Evolutionary conservation across 2,888 invertebrate species (phyloP).

Genomic region (Noctua fimbriata): DNA sequence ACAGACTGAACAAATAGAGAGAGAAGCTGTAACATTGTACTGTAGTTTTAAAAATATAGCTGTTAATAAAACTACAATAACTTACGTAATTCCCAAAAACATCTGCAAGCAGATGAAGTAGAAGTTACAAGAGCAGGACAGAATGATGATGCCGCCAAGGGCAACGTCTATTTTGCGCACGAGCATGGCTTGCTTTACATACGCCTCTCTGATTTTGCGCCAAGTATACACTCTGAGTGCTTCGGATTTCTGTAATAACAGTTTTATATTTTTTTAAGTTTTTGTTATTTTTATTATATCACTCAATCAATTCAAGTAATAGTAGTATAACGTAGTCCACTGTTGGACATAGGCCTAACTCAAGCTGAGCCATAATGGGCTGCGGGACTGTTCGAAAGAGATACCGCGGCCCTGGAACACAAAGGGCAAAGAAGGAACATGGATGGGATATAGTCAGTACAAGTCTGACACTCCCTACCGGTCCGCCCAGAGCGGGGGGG

Average conservation of each 20-base stretch:
- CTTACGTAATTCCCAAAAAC: slow-evolving; percentile 92
- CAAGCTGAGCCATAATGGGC: not conserved
- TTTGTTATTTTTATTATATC: not conserved
- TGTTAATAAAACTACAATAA: slow-evolving; percentile 17
- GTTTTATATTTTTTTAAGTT: not conserved
- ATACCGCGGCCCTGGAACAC: too few species aligned
- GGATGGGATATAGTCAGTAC: too few species aligned
- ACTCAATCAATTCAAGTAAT: too few species aligned
- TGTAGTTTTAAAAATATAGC: not conserved
- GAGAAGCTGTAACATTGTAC: too few species aligned
- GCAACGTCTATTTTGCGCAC: slow-evolving; percentile 90
- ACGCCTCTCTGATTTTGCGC: slow-evolving; percentile 92
- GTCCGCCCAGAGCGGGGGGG: too few species aligned
- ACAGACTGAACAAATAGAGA: not conserved
- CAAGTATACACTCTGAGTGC: slow-evolving; percentile 82
- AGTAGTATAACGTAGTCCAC: too few species aligned
- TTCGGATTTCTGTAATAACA: slow-evolving; percentile 67
- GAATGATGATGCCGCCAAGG: slow-evolving; percentile 90
- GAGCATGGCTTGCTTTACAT: slow-evolving; percentile 90
- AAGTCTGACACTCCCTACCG: too few species aligned
- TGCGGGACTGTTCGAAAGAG: too few species aligned
- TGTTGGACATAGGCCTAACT: not conserved
- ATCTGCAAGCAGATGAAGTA: slow-evolving; percentile 93
- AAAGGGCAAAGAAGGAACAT: too few species aligned
- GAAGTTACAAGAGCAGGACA: slow-evolving; percentile 92